Evolutionary conservation across 2,888 invertebrate genomes (phyloP).

Genomic region (Acholoe squamosa): DNA sequence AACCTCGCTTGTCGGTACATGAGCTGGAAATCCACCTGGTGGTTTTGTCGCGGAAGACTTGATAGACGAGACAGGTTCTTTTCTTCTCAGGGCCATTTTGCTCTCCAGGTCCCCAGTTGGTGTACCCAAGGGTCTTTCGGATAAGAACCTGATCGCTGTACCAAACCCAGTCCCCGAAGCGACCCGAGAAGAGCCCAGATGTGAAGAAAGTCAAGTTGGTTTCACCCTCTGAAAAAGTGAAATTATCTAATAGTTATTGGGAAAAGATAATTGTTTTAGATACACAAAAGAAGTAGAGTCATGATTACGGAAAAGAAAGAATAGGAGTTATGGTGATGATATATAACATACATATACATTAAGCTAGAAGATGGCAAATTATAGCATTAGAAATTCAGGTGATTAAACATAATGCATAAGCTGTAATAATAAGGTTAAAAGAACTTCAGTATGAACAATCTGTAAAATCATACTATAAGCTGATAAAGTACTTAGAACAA

Average conservation of each 20-base stretch:
- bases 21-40: neutral
- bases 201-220: constrained; percentile 47
- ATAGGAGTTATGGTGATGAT: too few relatives aligned
- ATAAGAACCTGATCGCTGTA: constrained; percentile 2
- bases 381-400: too few relatives aligned
- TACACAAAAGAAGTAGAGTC: neutral
- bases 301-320: neutral
- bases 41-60: constrained; percentile 55
- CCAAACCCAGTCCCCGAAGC: constrained; percentile 46
- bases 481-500: too few relatives aligned
- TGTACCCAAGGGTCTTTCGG: constrained; percentile 26
- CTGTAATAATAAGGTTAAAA: too few relatives aligned
- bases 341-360: too few relatives aligned
- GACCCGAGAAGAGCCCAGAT: constrained; percentile 35
- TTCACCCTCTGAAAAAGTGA: constrained; percentile 42
- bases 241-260: too few relatives aligned
- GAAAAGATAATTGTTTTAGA: too few relatives aligned
- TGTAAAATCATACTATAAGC: too few relatives aligned
- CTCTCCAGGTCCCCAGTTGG: constrained; percentile 21
- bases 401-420: too few relatives aligned
- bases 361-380: too few relatives aligned
- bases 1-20: neutral
- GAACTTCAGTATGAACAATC: too few relatives aligned
- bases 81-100: neutral
- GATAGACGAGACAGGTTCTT: neutral